Evolutionary conservation across 1,140 invertebrate genomes (phyloP).

Genomic region (Drosophila nigrodunni): DNA sequence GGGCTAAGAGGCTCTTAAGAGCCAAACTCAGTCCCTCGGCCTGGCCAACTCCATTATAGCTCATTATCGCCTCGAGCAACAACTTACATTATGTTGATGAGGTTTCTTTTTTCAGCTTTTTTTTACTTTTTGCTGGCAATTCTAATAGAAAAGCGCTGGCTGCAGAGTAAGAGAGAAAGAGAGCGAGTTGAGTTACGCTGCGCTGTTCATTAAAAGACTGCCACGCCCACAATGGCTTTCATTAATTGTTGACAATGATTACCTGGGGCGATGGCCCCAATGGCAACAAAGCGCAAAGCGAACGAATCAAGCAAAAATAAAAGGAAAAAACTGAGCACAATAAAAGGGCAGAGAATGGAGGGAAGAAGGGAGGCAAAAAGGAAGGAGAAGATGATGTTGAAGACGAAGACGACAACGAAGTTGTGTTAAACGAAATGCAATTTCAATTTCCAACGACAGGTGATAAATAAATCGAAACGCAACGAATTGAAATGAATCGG

Average conservation of each 20-base stretch:
- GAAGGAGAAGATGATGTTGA: neutral
- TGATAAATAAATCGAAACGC: constrained; percentile 83
- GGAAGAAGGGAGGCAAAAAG: constrained; percentile 34
- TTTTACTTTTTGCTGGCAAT: constrained; percentile 32
- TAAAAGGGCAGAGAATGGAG: neutral
- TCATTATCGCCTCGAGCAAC: constrained; percentile 84
- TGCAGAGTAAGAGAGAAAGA: constrained; percentile 25
- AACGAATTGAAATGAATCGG: constrained; percentile 75
- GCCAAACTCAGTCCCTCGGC: constrained; percentile 17
- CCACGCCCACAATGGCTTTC: constrained; percentile 74
- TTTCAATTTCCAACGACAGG: constrained; percentile 83
- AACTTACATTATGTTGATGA: constrained; percentile 84
- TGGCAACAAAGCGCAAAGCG: constrained; percentile 17
- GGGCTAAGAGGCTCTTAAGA: constrained; percentile 63
- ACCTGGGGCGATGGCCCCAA: constrained; percentile 62
- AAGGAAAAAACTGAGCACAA: neutral
- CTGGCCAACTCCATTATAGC: constrained; percentile 79
- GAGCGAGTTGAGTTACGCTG: constrained; percentile 15
- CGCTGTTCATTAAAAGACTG: constrained; percentile 71
- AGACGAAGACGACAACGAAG: constrained; percentile 1
- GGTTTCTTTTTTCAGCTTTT: constrained; percentile 41
- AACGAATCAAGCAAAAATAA: constrained; percentile 1
- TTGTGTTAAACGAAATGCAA: constrained; percentile 65
- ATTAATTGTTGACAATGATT: constrained; percentile 83
- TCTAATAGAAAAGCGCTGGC: constrained; percentile 77